Evolutionary conservation across 2,888 invertebrate genomes (phyloP).

Genomic region (Phania funesta): DNA sequence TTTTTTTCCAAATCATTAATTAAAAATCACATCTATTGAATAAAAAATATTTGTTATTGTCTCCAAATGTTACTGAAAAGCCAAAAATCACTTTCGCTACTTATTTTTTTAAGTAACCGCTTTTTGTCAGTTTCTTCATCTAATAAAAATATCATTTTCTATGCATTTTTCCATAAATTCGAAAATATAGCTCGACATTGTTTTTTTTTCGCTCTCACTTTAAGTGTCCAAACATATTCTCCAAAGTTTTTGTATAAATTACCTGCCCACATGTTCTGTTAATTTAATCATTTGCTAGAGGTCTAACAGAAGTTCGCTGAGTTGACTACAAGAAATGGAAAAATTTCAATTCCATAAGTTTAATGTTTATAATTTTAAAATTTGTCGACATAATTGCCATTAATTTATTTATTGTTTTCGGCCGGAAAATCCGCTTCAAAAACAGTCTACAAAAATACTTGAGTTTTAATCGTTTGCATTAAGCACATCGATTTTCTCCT

Average conservation of each 20-base stretch:
- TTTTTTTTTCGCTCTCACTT: slow-evolving; percentile 32
- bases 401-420: too few relatives aligned
- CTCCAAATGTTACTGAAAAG: not conserved
- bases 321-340: too few relatives aligned
- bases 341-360: too few relatives aligned
- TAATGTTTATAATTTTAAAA: too few relatives aligned
- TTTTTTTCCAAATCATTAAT: not conserved
- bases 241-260: slow-evolving; percentile 38
- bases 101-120: not conserved
- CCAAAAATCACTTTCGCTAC: not conserved
- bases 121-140: slow-evolving; percentile 7
- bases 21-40: not conserved
- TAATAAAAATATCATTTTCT: slow-evolving; percentile 41
- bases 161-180: slow-evolving; percentile 19
- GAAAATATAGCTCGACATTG: slow-evolving; percentile 13
- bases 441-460: too few relatives aligned
- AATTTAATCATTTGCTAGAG: slow-evolving; percentile 23
- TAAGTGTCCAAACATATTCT: slow-evolving; percentile 6
- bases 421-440: too few relatives aligned
- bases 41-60: not conserved
- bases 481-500: too few relatives aligned
- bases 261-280: slow-evolving; percentile 27
- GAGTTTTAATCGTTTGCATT: too few relatives aligned
- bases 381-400: too few relatives aligned
- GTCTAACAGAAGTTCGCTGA: too few relatives aligned